Percentiles rank a stretch among this genome's conserved stretches.
Conservation (phyloP, 53 echinoderm and acorn worm genomes). For the Hippasteria phrygiana region DNA sequence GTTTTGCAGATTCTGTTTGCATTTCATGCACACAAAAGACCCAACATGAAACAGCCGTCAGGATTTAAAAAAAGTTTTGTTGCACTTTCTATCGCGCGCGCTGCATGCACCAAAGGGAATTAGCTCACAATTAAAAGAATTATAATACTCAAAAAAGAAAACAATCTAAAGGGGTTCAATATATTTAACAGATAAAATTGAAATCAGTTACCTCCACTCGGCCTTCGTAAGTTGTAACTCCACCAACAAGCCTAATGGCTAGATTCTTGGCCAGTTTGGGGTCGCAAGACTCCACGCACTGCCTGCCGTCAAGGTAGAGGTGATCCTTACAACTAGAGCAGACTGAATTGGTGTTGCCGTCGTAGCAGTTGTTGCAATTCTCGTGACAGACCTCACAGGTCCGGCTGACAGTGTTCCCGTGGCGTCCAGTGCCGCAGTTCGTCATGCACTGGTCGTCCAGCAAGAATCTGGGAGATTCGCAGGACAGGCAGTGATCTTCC, state of each 20-base stretch:
- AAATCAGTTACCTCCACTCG: constrained; percentile 89
- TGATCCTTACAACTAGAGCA: constrained; percentile 89
- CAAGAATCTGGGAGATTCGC: constrained; percentile 87
- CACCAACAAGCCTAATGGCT: constrained; percentile 79
- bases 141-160: no score
- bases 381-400: constrained; percentile 79
- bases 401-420: constrained; percentile 72
- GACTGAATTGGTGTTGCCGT: constrained; percentile 62
- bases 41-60: constrained; percentile 21
- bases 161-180: neutral
- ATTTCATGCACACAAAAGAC: neutral
- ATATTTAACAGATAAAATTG: neutral
- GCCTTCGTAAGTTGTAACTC: constrained; percentile 82
- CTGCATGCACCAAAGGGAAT: no score
- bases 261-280: constrained; percentile 77
- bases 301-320: constrained; percentile 54
- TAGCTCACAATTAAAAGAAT: no score
- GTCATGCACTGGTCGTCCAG: constrained; percentile 68
- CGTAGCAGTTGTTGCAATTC: constrained; percentile 81
- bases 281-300: constrained; percentile 73
- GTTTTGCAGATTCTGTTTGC: neutral
- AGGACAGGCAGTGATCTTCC: constrained; percentile 74
- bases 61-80: neutral
- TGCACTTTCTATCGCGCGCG: no score
- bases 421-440: constrained; percentile 82